These are phyloP conservation scores for Neopelma chrysocephalum DNA, from an alignment of 2,797 vertebrate species.

Conservation along the genomic window DNA sequence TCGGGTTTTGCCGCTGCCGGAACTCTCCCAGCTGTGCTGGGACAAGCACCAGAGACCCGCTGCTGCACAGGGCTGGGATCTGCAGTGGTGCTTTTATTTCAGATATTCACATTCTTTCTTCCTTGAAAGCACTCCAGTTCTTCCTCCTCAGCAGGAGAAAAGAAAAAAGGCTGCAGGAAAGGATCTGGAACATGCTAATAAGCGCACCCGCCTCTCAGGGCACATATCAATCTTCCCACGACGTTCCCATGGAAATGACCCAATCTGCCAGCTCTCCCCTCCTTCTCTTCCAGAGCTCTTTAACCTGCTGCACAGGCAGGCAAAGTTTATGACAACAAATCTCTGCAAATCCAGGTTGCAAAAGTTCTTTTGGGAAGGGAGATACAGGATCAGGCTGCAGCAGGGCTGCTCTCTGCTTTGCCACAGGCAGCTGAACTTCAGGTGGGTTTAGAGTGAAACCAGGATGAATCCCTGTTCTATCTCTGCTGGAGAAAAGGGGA, in stretches of 20 bases:
- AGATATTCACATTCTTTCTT: neutral
- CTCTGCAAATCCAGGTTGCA: neutral
- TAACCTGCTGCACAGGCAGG: neutral
- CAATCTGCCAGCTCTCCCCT: neutral
- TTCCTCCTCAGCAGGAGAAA: neutral
- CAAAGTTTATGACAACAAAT: neutral
- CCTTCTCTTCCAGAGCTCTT: neutral
- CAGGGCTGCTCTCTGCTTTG: neutral
- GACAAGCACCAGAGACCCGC: neutral
- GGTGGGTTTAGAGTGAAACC: neutral
- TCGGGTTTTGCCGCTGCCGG: fast-evolving
- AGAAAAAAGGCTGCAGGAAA: neutral
- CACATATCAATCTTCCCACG: neutral
- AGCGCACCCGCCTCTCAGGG: neutral
- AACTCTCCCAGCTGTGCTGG: neutral
- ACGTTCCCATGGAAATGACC: constrained; percentile 50
- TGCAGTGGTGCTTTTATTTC: neutral
- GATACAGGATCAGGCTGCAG: neutral
- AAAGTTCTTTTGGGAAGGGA: neutral
- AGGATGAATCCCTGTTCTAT: neutral
- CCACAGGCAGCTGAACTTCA: neutral
- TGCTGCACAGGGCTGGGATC: neutral
- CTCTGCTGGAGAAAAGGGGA: neutral
- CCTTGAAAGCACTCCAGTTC: neutral
- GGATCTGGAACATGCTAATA: constrained; percentile 32